A percentile compares a stretch with the other conserved stretches of the same genome.
These are phyloP conservation scores for Elachura formosa DNA, from an alignment of 2,113 vertebrate species.

Conservation along the genomic window DNA sequence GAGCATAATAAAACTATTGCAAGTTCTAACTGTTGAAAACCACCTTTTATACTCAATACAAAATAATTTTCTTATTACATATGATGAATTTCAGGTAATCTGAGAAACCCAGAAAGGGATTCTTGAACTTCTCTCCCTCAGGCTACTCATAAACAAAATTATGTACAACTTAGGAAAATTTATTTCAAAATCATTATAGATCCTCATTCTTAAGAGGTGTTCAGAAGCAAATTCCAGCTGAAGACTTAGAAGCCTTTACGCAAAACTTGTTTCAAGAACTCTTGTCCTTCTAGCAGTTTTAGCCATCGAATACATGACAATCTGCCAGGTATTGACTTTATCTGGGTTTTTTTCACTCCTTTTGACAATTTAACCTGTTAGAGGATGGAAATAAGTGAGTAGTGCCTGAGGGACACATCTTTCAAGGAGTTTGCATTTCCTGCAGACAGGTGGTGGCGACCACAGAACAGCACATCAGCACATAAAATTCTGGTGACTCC, in stretches of 20 bases:
- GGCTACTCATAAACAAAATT: conserved; percentile 59
- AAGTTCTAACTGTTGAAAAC: conserved; percentile 47
- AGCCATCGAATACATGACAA: neutral
- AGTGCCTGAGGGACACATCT: neutral
- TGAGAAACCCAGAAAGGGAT: conserved; percentile 53
- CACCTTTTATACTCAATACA: conserved; percentile 38
- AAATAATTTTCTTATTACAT: conserved; percentile 58
- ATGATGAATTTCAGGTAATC: conserved; percentile 47
- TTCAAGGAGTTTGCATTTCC: neutral
- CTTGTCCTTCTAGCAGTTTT: neutral
- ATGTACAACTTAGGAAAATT: conserved; percentile 39
- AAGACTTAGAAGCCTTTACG: neutral
- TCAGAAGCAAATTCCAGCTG: conserved; percentile 22
- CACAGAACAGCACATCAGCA: neutral
- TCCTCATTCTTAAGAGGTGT: conserved; percentile 9
- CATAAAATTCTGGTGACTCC: neutral
- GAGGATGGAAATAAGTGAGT: neutral
- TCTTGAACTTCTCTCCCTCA: conserved; percentile 42
- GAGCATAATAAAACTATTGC: conserved; percentile 16
- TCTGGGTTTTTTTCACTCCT: neutral
- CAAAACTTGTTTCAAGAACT: neutral
- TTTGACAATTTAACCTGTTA: neutral
- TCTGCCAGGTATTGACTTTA: neutral
- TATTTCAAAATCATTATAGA: conserved; percentile 30
- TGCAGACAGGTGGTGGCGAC: neutral